phyloP scores from a whole-genome alignment of 2,113 vertebrate species.

The Miniopterus natalensis region DNA sequence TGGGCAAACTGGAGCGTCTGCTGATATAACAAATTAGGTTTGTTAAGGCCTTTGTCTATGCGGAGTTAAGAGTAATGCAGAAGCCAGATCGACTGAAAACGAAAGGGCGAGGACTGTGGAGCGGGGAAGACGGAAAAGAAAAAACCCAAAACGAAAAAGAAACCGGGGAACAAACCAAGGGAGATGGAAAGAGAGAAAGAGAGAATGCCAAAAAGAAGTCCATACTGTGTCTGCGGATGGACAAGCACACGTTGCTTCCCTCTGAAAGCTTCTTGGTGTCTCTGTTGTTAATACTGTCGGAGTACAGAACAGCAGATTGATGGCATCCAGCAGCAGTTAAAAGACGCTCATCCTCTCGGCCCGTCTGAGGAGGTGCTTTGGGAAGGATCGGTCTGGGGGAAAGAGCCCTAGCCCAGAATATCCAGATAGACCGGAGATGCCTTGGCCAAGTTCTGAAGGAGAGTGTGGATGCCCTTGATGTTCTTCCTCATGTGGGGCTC shows the following conservation, averaged over 20 bases:
- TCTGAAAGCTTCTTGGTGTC: conserved; percentile 89
- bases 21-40: conserved; percentile 90
- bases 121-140: conserved; percentile 67
- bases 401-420: conserved; percentile 94
- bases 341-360: conserved; percentile 86
- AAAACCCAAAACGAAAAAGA: conserved; percentile 36
- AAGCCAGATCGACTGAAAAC: conserved; percentile 91
- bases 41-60: conserved; percentile 97
- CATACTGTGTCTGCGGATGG: conserved; percentile 88
- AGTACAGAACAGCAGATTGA: conserved; percentile 88
- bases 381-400: conserved; percentile 69
- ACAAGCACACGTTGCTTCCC: conserved; percentile 89
- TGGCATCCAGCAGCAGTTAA: conserved; percentile 89
- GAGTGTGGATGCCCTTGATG: conserved; percentile 98
- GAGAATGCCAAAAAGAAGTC: conserved; percentile 87
- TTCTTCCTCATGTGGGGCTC: conserved; percentile 99
- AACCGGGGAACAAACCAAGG: conserved; percentile 81
- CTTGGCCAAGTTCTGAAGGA: conserved; percentile 98
- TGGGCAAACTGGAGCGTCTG: conserved; percentile 90
- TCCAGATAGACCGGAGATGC: conserved; percentile 99
- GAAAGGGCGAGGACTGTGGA: conserved; percentile 83
- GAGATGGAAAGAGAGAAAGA: conserved; percentile 85
- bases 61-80: conserved; percentile 92
- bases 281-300: conserved; percentile 89
- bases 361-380: conserved; percentile 81